These are phyloP conservation scores for Montifringilla adamsi DNA, from an alignment of 2,113 vertebrate genomes.

Conservation along the genomic window DNA sequence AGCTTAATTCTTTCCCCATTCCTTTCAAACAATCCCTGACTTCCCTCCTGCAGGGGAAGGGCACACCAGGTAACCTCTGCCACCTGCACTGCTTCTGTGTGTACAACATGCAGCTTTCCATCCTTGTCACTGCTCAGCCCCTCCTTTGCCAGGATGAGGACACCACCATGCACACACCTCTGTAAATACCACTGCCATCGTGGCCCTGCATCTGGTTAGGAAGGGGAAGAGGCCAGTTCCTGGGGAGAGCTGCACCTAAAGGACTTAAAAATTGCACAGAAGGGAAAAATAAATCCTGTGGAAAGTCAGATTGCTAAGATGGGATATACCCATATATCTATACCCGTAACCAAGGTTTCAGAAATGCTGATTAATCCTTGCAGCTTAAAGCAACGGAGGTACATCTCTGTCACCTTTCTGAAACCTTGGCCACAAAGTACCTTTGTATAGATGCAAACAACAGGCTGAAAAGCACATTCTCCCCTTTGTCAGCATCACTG, in stretches of 20 bases:
- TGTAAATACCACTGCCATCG: accelerated
- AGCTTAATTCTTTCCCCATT: neutral
- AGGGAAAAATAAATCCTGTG: neutral
- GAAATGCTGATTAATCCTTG: neutral
- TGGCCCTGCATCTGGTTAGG: accelerated
- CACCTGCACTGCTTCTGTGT: neutral
- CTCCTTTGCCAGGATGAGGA: neutral
- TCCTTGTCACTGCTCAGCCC: neutral
- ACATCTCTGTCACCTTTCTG: neutral
- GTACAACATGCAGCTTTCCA: neutral
- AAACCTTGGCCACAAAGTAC: neutral
- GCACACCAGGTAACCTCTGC: accelerated
- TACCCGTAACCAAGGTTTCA: neutral
- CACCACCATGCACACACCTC: neutral
- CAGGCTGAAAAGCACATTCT: neutral
- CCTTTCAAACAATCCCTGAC: neutral
- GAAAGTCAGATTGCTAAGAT: neutral
- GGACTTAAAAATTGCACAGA: neutral
- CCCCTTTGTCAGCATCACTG: neutral
- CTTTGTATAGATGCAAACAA: neutral
- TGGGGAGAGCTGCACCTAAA: neutral
- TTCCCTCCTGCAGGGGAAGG: neutral
- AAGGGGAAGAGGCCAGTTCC: neutral
- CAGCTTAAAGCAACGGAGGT: neutral
- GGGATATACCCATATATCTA: neutral